Evolutionary conservation across 2,113 vertebrate species (phyloP).

Genomic region (Thunnus thynnus): DNA sequence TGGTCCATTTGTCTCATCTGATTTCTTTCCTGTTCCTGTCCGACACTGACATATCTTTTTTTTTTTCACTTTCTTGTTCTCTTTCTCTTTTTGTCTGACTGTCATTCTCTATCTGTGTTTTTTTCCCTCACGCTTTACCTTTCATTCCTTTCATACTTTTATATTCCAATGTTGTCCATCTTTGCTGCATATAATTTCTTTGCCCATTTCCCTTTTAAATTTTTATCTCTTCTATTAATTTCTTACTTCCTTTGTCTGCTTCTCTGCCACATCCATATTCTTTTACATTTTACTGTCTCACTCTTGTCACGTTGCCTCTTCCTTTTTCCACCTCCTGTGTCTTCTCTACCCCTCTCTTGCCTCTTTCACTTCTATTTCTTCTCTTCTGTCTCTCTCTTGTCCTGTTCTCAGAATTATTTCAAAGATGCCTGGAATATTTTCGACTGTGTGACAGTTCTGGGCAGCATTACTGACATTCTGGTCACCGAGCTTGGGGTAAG

Average conservation of each 20-base stretch:
- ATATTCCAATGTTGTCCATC: slow-evolving; percentile 23
- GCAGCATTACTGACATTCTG: slow-evolving; percentile 97
- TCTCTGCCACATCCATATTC: neutral
- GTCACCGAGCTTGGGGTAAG: slow-evolving; percentile 97
- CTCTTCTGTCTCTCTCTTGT: slow-evolving; percentile 22
- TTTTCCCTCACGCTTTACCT: neutral
- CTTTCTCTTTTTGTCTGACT: slow-evolving; percentile 19
- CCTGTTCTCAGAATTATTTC: slow-evolving; percentile 92
- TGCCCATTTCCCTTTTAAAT: slow-evolving; percentile 31
- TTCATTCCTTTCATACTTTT: neutral
- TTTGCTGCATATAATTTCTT: neutral
- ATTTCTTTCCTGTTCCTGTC: slow-evolving; percentile 57
- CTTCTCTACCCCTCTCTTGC: neutral
- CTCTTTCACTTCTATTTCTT: neutral
- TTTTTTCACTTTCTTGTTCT: slow-evolving; percentile 13
- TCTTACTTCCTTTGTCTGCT: neutral
- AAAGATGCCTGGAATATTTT: slow-evolving; percentile 98
- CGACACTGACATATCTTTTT: slow-evolving; percentile 51
- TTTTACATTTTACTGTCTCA: slow-evolving; percentile 3
- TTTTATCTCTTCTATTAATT: neutral
- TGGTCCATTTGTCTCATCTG: slow-evolving; percentile 69
- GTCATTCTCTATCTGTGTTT: neutral
- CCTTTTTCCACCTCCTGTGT: slow-evolving; percentile 6
- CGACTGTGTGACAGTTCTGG: slow-evolving; percentile 97
- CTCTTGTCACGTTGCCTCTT: slow-evolving; percentile 2